These are phyloP conservation scores for Oncorhynchus nerka DNA, from an alignment of 2,113 vertebrate species.

Conservation along the genomic window DNA sequence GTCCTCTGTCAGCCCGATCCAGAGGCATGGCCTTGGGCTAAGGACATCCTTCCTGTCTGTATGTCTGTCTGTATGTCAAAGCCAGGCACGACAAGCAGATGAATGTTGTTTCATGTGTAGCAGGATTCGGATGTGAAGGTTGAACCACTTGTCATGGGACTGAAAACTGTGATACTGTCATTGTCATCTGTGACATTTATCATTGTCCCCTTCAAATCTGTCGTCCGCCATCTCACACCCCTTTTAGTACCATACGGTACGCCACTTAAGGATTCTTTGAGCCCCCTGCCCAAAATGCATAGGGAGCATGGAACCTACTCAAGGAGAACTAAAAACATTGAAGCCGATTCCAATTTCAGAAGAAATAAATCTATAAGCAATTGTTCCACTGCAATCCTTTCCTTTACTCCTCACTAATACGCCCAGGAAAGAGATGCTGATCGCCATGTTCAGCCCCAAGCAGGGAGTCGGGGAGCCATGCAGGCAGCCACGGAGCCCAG, in stretches of 20 bases:
- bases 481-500: neutral
- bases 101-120: slow-evolving; percentile 52
- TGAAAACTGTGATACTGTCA: slow-evolving; percentile 62
- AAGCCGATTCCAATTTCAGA: slow-evolving; percentile 51
- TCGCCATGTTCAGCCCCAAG: slow-evolving; percentile 40
- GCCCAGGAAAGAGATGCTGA: slow-evolving; percentile 54
- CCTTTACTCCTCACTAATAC: slow-evolving; percentile 51
- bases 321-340: slow-evolving; percentile 1
- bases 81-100: slow-evolving; percentile 55
- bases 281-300: slow-evolving; percentile 24
- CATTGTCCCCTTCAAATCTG: slow-evolving; percentile 54
- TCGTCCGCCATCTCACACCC: slow-evolving; percentile 37
- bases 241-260: slow-evolving; percentile 17
- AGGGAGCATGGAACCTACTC: slow-evolving; percentile 13
- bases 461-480: neutral
- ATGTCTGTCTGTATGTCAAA: slow-evolving; percentile 52
- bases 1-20: slow-evolving; percentile 41
- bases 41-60: slow-evolving; percentile 56
- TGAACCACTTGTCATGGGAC: slow-evolving; percentile 66
- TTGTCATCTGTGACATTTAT: slow-evolving; percentile 77
- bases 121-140: slow-evolving; percentile 72
- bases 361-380: slow-evolving; percentile 62
- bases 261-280: slow-evolving; percentile 13
- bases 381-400: slow-evolving; percentile 31
- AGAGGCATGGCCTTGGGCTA: slow-evolving; percentile 31